A percentile compares a stretch with the other conserved stretches of the same genome.
These are phyloP conservation scores for Tupaia chinensis DNA, from an alignment of 2,113 vertebrate species.

Conservation along the genomic window DNA sequence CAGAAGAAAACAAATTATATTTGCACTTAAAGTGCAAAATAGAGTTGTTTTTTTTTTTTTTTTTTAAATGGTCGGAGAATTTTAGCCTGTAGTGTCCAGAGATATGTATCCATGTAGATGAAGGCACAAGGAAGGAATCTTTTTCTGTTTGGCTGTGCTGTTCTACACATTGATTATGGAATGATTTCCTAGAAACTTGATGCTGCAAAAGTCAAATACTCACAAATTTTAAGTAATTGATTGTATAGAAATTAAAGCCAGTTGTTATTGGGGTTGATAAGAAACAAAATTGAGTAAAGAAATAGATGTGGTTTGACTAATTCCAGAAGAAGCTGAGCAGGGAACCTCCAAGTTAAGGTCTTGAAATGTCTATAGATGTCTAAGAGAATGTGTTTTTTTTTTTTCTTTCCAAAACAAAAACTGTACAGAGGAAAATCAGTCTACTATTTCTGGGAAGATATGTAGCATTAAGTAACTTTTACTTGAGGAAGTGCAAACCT, in stretches of 20 bases:
- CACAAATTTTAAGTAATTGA: conserved; percentile 64
- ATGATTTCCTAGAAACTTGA: conserved; percentile 61
- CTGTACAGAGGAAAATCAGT: neutral
- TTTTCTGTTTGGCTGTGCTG: neutral
- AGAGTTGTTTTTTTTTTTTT: neutral
- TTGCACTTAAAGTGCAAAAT: conserved; percentile 30
- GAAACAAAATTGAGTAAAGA: neutral
- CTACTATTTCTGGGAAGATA: conserved; percentile 1
- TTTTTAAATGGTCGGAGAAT: conserved; percentile 9
- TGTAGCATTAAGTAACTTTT: conserved; percentile 49
- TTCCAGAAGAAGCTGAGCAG: conserved; percentile 39
- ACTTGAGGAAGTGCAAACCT: neutral
- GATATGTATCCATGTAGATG: conserved; percentile 29
- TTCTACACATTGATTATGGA: conserved; percentile 33
- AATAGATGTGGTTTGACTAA: conserved; percentile 56
- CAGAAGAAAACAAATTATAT: conserved; percentile 40
- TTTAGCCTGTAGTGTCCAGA: conserved; percentile 42
- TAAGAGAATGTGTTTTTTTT: neutral
- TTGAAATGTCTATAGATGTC: neutral
- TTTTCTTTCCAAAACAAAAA: conserved; percentile 14
- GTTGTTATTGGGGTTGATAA: conserved; percentile 28
- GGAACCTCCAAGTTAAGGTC: neutral
- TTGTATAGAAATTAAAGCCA: conserved; percentile 40
- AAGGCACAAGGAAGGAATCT: conserved; percentile 48
- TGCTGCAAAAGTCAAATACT: conserved; percentile 34